A percentile compares a stretch with the other conserved stretches of the same genome.
These are phyloP conservation scores for Sipunculus nudus DNA, from an alignment of 2,888 invertebrate genomes.

Conservation along the genomic window DNA sequence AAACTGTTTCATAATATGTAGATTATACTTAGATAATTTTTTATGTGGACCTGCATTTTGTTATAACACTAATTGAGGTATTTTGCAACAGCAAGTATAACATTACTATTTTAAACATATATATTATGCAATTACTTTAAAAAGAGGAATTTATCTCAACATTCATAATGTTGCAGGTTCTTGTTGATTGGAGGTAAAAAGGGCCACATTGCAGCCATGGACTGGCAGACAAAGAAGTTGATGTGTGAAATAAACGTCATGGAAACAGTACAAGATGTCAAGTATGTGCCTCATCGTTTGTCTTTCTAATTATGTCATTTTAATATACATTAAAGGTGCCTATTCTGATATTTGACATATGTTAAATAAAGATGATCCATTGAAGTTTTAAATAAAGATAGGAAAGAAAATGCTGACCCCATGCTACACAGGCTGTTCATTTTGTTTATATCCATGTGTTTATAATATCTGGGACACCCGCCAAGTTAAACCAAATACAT, in stretches of 20 bases:
- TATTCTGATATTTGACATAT: too few relatives aligned
- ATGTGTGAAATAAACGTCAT: conserved; percentile 96
- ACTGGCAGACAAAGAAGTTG: conserved; percentile 95
- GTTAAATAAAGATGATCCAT: too few relatives aligned
- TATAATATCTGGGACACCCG: too few relatives aligned
- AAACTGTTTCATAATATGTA: neutral
- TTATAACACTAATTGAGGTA: neutral
- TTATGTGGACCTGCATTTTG: neutral
- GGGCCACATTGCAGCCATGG: conserved; percentile 95
- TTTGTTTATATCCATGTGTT: too few relatives aligned
- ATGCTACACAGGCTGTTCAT: too few relatives aligned
- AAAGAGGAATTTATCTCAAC: too few relatives aligned
- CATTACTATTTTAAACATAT: neutral
- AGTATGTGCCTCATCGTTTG: conserved; percentile 67
- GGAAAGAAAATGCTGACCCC: too few relatives aligned
- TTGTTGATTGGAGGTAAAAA: conserved; percentile 76
- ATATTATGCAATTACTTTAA: too few relatives aligned
- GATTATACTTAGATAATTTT: too few relatives aligned
- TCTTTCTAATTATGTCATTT: neutral
- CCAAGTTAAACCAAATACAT: too few relatives aligned
- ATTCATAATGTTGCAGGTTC: conserved; percentile 40
- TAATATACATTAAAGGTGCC: too few relatives aligned
- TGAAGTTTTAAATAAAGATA: too few relatives aligned
- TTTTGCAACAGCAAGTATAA: neutral
- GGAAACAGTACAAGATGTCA: conserved; percentile 92